Evolutionary conservation across 2,113 vertebrate species (phyloP).

Genomic region (Tupaia tana): DNA sequence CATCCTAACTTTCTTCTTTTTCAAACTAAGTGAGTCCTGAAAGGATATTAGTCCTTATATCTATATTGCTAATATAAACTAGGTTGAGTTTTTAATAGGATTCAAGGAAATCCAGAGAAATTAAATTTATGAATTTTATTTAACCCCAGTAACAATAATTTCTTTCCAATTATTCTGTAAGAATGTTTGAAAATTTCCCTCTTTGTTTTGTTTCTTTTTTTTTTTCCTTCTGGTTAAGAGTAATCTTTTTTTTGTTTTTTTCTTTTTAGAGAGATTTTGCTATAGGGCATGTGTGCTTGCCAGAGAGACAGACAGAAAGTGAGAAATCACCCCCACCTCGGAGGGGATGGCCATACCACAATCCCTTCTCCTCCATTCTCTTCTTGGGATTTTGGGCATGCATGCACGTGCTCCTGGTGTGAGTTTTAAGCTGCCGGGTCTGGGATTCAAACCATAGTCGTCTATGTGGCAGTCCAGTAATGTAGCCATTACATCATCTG

Average conservation of each 20-base stretch:
- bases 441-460: no score
- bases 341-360: no score
- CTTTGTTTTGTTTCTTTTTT: not conserved
- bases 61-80: not conserved
- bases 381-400: no score
- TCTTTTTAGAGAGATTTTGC: no score
- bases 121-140: slow-evolving; percentile 41
- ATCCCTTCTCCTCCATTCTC: no score
- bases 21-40: slow-evolving; percentile 1
- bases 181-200: not conserved
- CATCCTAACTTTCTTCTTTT: not conserved
- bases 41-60: not conserved
- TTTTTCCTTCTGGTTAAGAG: not conserved
- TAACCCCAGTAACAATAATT: slow-evolving; percentile 10
- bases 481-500: no score
- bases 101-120: slow-evolving; percentile 50
- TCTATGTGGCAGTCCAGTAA: no score
- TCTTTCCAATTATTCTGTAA: slow-evolving; percentile 11
- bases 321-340: no score
- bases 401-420: no score
- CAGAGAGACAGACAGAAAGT: no score
- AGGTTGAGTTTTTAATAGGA: not conserved
- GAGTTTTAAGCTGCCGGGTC: no score
- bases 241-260: not conserved
- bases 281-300: no score